Evolutionary conservation across 2,113 vertebrate genomes (phyloP).

Genomic region (Apteryx mantelli): DNA sequence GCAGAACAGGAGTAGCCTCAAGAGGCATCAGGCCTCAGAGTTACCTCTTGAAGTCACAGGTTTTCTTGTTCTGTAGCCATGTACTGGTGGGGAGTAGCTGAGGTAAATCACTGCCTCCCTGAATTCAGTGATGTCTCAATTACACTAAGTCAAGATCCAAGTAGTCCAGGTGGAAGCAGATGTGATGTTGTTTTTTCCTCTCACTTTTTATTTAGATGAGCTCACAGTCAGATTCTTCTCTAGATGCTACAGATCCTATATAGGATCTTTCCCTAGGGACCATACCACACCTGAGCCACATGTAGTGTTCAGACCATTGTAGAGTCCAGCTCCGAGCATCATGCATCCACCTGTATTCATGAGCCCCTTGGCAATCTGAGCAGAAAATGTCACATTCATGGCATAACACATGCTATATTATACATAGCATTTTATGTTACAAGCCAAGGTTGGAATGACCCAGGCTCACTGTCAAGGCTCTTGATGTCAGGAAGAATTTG

Average conservation of each 20-base stretch:
- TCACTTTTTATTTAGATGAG: background rate
- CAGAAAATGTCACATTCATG: background rate
- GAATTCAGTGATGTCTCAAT: background rate
- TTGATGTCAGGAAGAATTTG: background rate
- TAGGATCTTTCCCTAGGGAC: background rate
- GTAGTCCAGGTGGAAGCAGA: background rate
- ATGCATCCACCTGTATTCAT: background rate
- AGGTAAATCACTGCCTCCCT: background rate
- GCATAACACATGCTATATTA: background rate
- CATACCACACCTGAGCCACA: fast-evolving
- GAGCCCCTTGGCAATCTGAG: too few species aligned
- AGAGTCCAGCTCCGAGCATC: background rate
- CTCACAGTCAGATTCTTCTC: background rate
- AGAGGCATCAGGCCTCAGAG: background rate
- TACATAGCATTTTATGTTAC: background rate
- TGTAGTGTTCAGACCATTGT: background rate
- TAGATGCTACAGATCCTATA: background rate
- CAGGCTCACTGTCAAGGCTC: background rate
- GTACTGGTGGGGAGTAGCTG: background rate
- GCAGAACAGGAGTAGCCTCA: background rate
- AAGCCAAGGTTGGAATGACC: background rate
- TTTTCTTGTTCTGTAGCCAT: background rate
- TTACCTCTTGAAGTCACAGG: background rate
- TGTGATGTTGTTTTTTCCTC: background rate
- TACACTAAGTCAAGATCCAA: background rate